These are phyloP conservation scores for Andricus curvator DNA, from an alignment of 2,888 invertebrate genomes.

Conservation along the genomic window DNA sequence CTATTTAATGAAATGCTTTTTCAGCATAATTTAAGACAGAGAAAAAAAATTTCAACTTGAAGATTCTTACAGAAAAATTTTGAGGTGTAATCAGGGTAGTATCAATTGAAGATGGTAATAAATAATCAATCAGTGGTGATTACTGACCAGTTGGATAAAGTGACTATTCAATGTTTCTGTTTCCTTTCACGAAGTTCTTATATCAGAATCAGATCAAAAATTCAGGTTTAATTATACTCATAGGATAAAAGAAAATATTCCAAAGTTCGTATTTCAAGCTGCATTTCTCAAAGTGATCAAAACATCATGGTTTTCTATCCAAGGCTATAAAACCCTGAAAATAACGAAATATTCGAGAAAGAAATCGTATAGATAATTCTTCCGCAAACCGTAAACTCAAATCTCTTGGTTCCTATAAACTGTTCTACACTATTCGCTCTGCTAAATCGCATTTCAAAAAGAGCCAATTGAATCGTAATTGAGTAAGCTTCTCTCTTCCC, in stretches of 20 bases:
- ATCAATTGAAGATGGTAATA: too few species aligned
- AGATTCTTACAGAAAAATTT: too few species aligned
- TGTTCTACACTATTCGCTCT: background rate
- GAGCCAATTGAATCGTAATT: conserved; percentile 18
- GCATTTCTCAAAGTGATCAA: background rate
- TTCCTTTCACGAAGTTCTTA: conserved; percentile 40
- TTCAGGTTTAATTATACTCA: background rate
- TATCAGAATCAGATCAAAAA: background rate
- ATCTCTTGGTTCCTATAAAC: background rate
- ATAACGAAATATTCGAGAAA: too few species aligned
- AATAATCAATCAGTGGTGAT: too few species aligned
- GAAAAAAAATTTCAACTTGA: background rate
- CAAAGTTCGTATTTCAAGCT: background rate
- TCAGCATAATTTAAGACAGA: background rate
- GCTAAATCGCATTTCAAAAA: background rate
- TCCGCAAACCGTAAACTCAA: background rate
- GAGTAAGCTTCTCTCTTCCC: background rate
- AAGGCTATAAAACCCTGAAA: too few species aligned
- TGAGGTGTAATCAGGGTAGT: too few species aligned
- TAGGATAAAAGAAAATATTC: background rate
- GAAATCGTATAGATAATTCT: too few species aligned
- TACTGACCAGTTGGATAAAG: conserved; percentile 30
- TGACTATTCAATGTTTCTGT: conserved; percentile 1
- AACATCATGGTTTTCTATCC: background rate
- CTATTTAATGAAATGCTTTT: background rate